Evolutionary conservation across 2,888 invertebrate genomes (phyloP), one percentile per base, ranked within the genome.

Genomic region (Oligia strigilis): DNA sequence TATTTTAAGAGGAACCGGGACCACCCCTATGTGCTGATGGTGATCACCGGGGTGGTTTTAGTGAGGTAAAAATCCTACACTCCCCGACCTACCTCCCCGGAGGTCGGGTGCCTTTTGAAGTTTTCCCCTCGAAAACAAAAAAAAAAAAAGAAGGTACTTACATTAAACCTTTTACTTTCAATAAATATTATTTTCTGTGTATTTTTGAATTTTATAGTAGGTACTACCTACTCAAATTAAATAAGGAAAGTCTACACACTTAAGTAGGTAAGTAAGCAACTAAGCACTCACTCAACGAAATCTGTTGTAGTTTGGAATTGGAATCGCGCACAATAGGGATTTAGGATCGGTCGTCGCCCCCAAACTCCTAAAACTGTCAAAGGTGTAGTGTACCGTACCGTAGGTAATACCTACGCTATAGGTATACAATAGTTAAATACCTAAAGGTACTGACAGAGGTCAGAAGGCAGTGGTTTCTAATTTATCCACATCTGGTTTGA

Each of bases 301-400:
- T 80, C 62, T 80, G 74, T 82, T 84, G 82, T 82, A 84, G 65
- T 82, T 80, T 6, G 62, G 29, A 75, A 85, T 85, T 85, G 85
- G 81, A 72, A 70, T 65, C 72, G 76, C 65, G 60, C 72, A 81
- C 86, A 84, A 82, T 81, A 78, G 76, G 70, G 82, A 75, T 72
- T 84, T 62, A 55, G 78, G 72, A 62, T 58, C 82, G 72, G 70
- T 36, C 70, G 65, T 46, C 14, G 80, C 2, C 36, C 72, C 29
- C n/a, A 14, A 70, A 70, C 69, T 70, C 60, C 60, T 71, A 58
- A 84, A 84, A 74, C 81, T 84, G 80, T 66, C 70, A 74, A 65
- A 62, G 62, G 84, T 78, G 43, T 80, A 55, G 43, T 36, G 52
- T 74, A 55, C 74, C 43, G 29, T n/a, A 69, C 46, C 13, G 36